These are phyloP conservation scores for Tachycineta bicolor DNA, from an alignment of 2,113 vertebrate genomes.

Conservation along the genomic window DNA sequence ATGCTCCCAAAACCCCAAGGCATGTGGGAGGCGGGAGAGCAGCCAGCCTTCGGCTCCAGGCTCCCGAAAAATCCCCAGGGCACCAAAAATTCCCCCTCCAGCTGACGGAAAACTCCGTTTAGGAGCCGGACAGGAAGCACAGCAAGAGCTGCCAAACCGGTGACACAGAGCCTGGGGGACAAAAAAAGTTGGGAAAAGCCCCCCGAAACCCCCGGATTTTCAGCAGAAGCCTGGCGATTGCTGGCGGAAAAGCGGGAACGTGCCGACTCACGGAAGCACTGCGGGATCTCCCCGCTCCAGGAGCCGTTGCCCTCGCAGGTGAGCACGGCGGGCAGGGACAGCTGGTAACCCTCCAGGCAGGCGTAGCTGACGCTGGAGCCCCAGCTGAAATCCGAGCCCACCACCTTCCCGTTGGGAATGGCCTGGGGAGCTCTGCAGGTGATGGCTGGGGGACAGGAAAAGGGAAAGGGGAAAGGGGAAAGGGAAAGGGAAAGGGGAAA, in stretches of 20 bases:
- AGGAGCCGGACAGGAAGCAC: no score
- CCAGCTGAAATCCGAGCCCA: conserved; percentile 93
- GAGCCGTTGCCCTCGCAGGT: conserved; percentile 93
- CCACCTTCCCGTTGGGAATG: conserved; percentile 91
- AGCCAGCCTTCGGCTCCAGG: background rate
- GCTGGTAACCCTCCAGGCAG: conserved; percentile 95
- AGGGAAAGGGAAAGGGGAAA: no score
- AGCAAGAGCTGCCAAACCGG: background rate
- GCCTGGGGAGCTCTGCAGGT: conserved; percentile 83
- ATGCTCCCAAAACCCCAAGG: background rate
- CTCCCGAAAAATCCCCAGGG: accelerated
- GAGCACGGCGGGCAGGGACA: conserved; percentile 90
- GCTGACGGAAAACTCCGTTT: accelerated
- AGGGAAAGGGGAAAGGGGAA: no score
- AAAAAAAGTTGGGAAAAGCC: accelerated
- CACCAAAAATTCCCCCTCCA: background rate
- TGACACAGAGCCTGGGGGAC: background rate
- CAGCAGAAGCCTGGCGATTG: accelerated
- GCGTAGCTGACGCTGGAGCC: conserved; percentile 91
- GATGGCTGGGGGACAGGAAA: conserved; percentile 78
- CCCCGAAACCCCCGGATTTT: accelerated
- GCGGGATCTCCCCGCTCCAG: conserved; percentile 93
- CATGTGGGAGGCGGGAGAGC: accelerated
- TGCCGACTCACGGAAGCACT: conserved; percentile 92
- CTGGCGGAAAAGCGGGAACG: accelerated